These are phyloP conservation scores for Alviniconcha marisindica DNA, from an alignment of 1,140 invertebrate genomes.

Conservation along the genomic window DNA sequence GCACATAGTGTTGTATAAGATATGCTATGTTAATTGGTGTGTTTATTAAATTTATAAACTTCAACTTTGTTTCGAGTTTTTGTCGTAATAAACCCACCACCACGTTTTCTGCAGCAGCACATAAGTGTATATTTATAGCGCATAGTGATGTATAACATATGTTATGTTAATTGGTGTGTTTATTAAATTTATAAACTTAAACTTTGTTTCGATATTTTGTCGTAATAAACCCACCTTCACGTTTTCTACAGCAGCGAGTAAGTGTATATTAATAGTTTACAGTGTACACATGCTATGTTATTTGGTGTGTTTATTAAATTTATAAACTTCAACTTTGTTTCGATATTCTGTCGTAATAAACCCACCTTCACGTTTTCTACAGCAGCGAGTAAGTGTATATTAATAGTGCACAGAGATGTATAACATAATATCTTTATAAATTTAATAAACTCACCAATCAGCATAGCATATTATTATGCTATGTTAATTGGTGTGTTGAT, in stretches of 20 bases:
- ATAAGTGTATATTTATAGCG: background rate
- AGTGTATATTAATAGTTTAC: background rate
- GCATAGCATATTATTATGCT: background rate
- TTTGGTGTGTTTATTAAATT: background rate
- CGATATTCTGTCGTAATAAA: too few relatives aligned
- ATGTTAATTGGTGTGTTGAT: background rate
- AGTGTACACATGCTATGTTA: background rate
- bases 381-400: background rate
- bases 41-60: background rate
- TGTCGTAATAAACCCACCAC: background rate
- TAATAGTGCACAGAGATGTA: too few relatives aligned
- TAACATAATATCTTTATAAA: background rate
- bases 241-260: background rate
- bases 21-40: background rate
- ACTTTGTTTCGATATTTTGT: too few relatives aligned
- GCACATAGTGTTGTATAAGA: background rate
- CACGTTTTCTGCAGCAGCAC: too few relatives aligned
- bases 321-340: too few relatives aligned
- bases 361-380: background rate
- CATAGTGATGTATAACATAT: background rate
- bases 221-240: background rate
- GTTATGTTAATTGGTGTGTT: background rate
- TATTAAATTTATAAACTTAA: background rate
- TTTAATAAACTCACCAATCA: background rate
- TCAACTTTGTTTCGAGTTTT: too few relatives aligned